Percentiles rank a stretch among this genome's conserved stretches.
phyloP scores from a whole-genome alignment of 2,888 invertebrate species.

The Agrenia bidenticulata region DNA sequence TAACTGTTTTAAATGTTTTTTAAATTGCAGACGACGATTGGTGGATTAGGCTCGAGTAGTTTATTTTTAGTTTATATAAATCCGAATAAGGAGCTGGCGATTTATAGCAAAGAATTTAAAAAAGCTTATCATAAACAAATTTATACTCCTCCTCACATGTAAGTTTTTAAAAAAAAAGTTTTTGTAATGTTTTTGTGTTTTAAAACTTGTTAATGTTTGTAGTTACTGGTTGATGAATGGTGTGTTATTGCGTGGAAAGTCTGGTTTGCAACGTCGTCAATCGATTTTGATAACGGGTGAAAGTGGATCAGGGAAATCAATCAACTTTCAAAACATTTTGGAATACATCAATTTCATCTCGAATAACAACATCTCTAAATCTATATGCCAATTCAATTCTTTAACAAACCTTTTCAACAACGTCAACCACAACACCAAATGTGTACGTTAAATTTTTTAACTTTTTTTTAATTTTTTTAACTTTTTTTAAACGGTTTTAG shows the following conservation, averaged over 20 bases:
- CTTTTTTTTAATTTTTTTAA: too few species aligned
- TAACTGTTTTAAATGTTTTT: not conserved
- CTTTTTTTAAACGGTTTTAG: too few species aligned
- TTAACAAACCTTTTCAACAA: too few species aligned
- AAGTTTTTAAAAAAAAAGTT: not conserved
- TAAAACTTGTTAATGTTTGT: too few species aligned
- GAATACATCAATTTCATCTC: not conserved
- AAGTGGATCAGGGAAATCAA: not conserved
- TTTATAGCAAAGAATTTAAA: not conserved
- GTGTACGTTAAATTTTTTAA: too few species aligned
- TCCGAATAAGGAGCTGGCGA: not conserved
- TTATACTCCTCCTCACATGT: constrained; percentile 4
- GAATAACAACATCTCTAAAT: too few species aligned
- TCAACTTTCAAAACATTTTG: not conserved
- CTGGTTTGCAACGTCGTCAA: not conserved
- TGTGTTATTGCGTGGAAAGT: too few species aligned
- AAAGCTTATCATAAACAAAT: not conserved
- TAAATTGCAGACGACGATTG: not conserved
- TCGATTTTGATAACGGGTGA: constrained; percentile 21
- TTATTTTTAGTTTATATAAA: not conserved
- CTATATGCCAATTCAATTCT: too few species aligned
- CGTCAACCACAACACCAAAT: too few species aligned
- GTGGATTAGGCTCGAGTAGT: not conserved
- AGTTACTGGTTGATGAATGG: too few species aligned
- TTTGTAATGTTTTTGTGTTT: too few species aligned